phyloP scores from a whole-genome alignment of 2,113 vertebrate genomes.

The Enhydra lutris region DNA sequence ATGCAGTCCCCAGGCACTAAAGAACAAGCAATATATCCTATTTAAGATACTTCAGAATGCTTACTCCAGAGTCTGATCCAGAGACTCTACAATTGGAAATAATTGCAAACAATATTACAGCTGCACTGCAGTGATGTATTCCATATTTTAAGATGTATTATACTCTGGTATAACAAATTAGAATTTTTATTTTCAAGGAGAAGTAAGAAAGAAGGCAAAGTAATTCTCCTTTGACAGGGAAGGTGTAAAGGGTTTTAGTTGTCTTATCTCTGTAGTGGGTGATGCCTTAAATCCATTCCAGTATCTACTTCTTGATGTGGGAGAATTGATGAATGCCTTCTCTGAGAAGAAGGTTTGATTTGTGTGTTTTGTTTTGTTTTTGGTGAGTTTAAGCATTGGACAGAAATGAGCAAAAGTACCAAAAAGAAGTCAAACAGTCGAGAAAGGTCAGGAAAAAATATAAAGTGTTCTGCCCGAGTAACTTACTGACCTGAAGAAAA shows the following conservation, averaged over 20 bases:
- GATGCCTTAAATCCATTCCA: background rate
- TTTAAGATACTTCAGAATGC: background rate
- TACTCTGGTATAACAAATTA: background rate
- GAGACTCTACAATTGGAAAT: background rate
- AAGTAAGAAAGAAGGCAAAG: background rate
- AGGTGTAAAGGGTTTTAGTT: background rate
- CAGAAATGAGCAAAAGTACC: background rate
- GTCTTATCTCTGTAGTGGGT: background rate
- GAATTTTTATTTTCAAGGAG: background rate
- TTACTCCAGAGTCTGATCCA: background rate
- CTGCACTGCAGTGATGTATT: fast-evolving
- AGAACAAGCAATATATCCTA: background rate
- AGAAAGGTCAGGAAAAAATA: background rate
- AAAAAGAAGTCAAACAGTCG: background rate
- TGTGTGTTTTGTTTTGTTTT: background rate
- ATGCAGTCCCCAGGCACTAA: background rate
- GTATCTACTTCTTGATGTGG: background rate
- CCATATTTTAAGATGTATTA: background rate
- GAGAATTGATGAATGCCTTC: background rate
- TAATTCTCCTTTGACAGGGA: background rate
- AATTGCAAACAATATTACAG: background rate
- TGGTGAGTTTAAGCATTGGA: background rate
- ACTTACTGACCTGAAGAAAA: background rate
- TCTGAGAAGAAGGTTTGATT: background rate
- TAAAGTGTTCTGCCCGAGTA: background rate